phyloP scores from a whole-genome alignment of 2,888 invertebrate species.

The Nymphalis c-album region DNA sequence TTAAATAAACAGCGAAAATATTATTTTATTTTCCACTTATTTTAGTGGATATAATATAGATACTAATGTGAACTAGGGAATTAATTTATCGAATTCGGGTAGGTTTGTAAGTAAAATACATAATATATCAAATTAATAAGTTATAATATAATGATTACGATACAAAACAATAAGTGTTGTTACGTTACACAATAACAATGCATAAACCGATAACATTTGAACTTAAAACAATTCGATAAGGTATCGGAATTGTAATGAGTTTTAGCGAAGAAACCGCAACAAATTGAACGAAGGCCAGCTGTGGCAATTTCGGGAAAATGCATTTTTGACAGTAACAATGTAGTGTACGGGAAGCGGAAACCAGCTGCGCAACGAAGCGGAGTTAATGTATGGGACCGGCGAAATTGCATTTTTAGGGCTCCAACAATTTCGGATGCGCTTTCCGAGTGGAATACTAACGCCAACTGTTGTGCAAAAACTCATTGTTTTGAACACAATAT shows the following conservation, averaged over 20 bases:
- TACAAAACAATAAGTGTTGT: background rate
- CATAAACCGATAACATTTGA: conserved; percentile 15
- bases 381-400: conserved; percentile 68
- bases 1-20: too few relatives aligned
- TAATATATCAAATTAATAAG: background rate
- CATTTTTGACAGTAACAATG: conserved; percentile 55
- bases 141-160: background rate
- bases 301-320: conserved; percentile 74
- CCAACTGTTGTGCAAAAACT: conserved; percentile 24
- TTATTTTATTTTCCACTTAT: too few relatives aligned
- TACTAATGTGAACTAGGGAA: too few relatives aligned
- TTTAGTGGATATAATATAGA: too few relatives aligned
- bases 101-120: background rate
- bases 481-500: conserved; percentile 29
- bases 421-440: conserved; percentile 58
- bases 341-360: conserved; percentile 73
- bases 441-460: conserved; percentile 33
- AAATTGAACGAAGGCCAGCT: conserved; percentile 52
- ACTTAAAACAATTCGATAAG: conserved; percentile 14
- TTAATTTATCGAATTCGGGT: background rate
- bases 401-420: conserved; percentile 79
- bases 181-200: conserved; percentile 12
- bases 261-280: conserved; percentile 56
- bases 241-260: conserved; percentile 32
- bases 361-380: conserved; percentile 72